Evolutionary conservation across 2,113 vertebrate species (phyloP).

Genomic region (Platanista minor): DNA sequence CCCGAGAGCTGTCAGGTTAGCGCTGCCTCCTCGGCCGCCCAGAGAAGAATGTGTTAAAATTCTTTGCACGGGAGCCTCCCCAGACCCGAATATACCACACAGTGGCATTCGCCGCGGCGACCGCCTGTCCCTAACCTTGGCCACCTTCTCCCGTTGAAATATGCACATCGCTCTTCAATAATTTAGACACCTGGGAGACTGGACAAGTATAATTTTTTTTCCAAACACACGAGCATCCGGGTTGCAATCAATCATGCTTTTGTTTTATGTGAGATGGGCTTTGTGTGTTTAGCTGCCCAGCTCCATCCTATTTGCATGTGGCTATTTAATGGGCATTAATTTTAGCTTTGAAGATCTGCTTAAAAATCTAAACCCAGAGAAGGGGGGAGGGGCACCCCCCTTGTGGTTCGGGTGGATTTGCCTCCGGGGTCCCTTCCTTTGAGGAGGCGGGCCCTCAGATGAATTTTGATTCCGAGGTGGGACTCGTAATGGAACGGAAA

Average conservation of each 20-base stretch:
- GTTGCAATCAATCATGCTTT: constrained; percentile 55
- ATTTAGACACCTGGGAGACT: constrained; percentile 31
- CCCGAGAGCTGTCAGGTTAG: constrained; percentile 14
- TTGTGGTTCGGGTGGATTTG: constrained; percentile 4
- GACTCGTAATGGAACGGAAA: background rate
- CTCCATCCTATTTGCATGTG: constrained; percentile 42
- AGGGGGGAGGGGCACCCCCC: background rate
- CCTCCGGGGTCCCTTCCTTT: constrained; percentile 31
- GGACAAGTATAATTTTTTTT: constrained; percentile 14
- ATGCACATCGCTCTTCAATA: constrained; percentile 50
- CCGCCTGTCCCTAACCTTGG: background rate
- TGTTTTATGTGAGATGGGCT: constrained; percentile 55
- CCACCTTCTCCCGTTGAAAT: constrained; percentile 61
- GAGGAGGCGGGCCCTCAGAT: constrained; percentile 40
- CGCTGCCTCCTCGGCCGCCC: background rate
- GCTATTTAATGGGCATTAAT: constrained; percentile 61
- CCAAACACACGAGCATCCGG: constrained; percentile 9
- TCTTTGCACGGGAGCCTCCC: background rate
- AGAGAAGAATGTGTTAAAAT: constrained; percentile 41
- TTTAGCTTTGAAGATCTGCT: constrained; percentile 61
- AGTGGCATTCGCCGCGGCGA: background rate
- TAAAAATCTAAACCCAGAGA: constrained; percentile 47
- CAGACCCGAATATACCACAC: background rate
- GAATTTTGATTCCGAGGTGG: constrained; percentile 47
- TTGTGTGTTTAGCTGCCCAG: constrained; percentile 63